A percentile compares a stretch with the other conserved stretches of the same genome.
Evolutionary conservation across 2,888 invertebrate genomes (phyloP).

Genomic region (Acronicta psi): DNA sequence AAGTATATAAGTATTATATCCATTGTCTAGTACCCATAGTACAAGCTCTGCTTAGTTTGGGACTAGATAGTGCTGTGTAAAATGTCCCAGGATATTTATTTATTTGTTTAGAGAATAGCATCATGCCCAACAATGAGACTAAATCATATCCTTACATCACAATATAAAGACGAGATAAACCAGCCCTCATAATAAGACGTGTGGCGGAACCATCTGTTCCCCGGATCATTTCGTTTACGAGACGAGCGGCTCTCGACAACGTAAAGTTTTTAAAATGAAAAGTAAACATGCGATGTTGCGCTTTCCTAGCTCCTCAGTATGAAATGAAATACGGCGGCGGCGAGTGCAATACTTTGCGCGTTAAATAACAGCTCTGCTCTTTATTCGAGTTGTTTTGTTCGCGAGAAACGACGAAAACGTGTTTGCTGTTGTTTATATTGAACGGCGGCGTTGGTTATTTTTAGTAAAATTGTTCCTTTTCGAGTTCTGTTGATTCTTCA

Average conservation of each 20-base stretch:
- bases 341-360: slow-evolving; percentile 22
- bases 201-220: slow-evolving; percentile 26
- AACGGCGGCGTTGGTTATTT: not conserved
- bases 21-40: too few species aligned
- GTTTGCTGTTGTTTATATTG: not conserved
- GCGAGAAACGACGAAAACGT: not conserved
- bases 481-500: too few species aligned
- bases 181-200: slow-evolving; percentile 7
- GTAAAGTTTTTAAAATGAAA: slow-evolving; percentile 32
- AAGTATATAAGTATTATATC: too few species aligned
- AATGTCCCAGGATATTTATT: too few species aligned
- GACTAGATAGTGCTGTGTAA: too few species aligned
- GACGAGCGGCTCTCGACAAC: slow-evolving; percentile 11
- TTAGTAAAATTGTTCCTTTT: too few species aligned
- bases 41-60: too few species aligned
- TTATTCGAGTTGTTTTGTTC: slow-evolving; percentile 13
- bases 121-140: too few species aligned
- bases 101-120: too few species aligned
- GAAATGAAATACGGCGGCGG: slow-evolving; percentile 28
- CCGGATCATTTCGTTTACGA: slow-evolving; percentile 36
- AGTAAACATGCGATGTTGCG: slow-evolving; percentile 25
- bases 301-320: slow-evolving; percentile 14
- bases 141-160: too few species aligned
- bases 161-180: too few species aligned
- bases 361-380: slow-evolving; percentile 12